These are phyloP conservation scores for Dasyurus viverrinus DNA, from an alignment of 2,113 vertebrate species.

Conservation along the genomic window DNA sequence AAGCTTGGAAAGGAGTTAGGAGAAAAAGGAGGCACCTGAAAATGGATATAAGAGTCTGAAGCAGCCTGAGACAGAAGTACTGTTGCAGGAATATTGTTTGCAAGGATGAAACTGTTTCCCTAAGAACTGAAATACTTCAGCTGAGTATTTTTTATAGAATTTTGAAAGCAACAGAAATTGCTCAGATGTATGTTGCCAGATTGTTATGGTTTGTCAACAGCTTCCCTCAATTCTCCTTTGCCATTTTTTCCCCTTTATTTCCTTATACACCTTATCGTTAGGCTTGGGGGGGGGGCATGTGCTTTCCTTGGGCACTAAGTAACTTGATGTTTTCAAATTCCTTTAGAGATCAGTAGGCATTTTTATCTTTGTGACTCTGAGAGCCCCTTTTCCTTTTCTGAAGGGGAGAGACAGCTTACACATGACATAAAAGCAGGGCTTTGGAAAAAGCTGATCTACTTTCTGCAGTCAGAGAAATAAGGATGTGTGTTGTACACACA, in stretches of 20 bases:
- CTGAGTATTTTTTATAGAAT: slow-evolving; percentile 34
- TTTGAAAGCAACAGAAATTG: background rate
- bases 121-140: slow-evolving; percentile 17
- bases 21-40: slow-evolving; percentile 9
- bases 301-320: slow-evolving; percentile 73
- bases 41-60: slow-evolving; percentile 42
- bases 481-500: background rate
- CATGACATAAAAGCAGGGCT: slow-evolving; percentile 65
- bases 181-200: background rate
- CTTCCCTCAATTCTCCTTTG: background rate
- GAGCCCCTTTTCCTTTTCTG: slow-evolving; percentile 60
- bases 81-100: slow-evolving; percentile 9
- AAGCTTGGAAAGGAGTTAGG: slow-evolving; percentile 41
- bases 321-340: slow-evolving; percentile 77
- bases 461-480: slow-evolving; percentile 57
- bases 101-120: background rate
- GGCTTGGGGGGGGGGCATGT: slow-evolving; percentile 68
- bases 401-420: slow-evolving; percentile 71
- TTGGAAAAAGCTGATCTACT: slow-evolving; percentile 60
- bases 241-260: background rate
- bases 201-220: background rate
- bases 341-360: slow-evolving; percentile 73
- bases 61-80: slow-evolving; percentile 47
- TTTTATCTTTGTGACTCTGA: slow-evolving; percentile 73
- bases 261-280: slow-evolving; percentile 25